Evolutionary conservation across 2,797 vertebrate species (phyloP).

Genomic region (Synaphobranchus kaupii): DNA sequence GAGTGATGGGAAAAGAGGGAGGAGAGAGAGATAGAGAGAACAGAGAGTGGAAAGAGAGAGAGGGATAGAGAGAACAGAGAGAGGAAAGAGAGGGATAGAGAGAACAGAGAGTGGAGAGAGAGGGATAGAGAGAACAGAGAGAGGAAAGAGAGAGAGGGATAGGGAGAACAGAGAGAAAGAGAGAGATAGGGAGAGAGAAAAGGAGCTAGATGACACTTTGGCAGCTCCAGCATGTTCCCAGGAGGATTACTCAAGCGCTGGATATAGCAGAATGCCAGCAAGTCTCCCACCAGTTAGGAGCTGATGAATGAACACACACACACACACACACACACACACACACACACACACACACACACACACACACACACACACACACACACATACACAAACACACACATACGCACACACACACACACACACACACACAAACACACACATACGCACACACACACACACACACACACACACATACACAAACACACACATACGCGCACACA

Average conservation of each 20-base stretch:
- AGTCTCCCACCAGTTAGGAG: slow-evolving; percentile 52
- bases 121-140: slow-evolving; percentile 42
- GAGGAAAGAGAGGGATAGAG: not conserved
- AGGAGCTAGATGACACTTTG: slow-evolving; percentile 72
- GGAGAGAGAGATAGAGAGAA: slow-evolving; percentile 25
- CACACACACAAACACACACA: no score
- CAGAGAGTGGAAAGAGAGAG: slow-evolving; percentile 38
- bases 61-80: slow-evolving; percentile 42
- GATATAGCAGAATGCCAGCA: slow-evolving; percentile 61
- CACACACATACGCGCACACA: slow-evolving; percentile 37
- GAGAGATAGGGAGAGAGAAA: slow-evolving; percentile 46
- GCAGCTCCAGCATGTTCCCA: slow-evolving; percentile 72
- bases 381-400: no score
- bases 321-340: slow-evolving; percentile 37
- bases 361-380: no score
- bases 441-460: no score
- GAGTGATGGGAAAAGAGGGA: slow-evolving; percentile 24
- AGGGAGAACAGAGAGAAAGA: not conserved
- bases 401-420: no score
- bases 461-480: no score
- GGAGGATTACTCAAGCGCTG: slow-evolving; percentile 75
- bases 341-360: no score
- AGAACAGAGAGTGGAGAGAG: slow-evolving; percentile 34
- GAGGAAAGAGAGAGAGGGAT: not conserved
- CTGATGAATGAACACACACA: slow-evolving; percentile 55